Conservation (phyloP, 2,113 vertebrate genomes). For the Limnothrissa miodon region DNA sequence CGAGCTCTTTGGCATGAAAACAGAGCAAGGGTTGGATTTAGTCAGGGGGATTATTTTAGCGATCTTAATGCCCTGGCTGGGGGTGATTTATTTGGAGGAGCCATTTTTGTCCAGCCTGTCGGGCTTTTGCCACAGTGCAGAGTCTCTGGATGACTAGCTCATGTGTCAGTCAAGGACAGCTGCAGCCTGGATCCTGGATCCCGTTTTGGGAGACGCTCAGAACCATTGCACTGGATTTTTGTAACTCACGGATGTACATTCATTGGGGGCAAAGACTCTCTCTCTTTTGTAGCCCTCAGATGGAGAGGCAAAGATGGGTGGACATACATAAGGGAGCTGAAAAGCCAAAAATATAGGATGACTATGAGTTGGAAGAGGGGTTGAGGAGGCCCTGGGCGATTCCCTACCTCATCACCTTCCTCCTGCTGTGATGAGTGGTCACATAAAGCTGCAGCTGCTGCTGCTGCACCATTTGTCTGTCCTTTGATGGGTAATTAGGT, state of each 20-base stretch:
- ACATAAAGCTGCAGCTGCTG: constrained; percentile 1
- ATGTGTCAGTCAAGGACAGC: constrained; percentile 64
- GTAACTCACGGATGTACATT: constrained; percentile 19
- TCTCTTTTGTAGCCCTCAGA: not conserved
- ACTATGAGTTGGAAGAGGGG: not conserved
- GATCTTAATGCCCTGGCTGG: constrained; percentile 25
- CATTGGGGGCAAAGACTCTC: not conserved
- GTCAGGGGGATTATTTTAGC: constrained; percentile 46
- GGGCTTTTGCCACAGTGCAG: constrained; percentile 57
- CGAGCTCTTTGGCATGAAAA: constrained; percentile 16
- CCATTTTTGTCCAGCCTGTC: constrained; percentile 47
- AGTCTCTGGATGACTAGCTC: constrained; percentile 61
- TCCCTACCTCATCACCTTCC: constrained; percentile 6
- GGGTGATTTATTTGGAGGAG: constrained; percentile 54
- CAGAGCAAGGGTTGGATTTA: constrained; percentile 15
- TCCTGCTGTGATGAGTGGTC: not conserved
- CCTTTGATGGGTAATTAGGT: not conserved
- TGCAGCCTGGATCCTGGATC: constrained; percentile 56
- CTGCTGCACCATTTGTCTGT: not conserved
- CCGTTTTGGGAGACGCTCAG: constrained; percentile 13
- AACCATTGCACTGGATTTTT: not conserved
- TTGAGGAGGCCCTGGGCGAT: not conserved
- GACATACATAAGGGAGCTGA: not conserved
- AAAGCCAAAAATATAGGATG: not conserved
- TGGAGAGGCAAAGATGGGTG: not conserved